Evolutionary conservation across 1,140 invertebrate species (phyloP).

Genomic region (Drosophila arizonae): DNA sequence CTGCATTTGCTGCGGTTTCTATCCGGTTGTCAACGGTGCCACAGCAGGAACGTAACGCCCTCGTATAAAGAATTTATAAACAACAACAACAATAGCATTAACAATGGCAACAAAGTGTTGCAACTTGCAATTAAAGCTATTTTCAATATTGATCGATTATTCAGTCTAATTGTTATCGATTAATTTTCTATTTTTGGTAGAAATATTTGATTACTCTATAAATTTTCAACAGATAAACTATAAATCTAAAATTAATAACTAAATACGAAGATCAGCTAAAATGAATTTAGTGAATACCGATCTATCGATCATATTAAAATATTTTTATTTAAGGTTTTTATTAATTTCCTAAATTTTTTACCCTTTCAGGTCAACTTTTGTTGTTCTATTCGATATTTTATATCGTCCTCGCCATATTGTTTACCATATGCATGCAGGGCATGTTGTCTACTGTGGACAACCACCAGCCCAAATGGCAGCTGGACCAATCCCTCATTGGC

Average conservation of each 20-base stretch:
- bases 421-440: slow-evolving; percentile 91
- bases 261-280: too few species aligned
- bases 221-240: too few species aligned
- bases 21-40: slow-evolving; percentile 23
- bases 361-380: slow-evolving; percentile 87
- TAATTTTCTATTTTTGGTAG: not conserved
- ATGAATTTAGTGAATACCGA: too few species aligned
- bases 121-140: too few species aligned
- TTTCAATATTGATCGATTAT: not conserved
- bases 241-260: too few species aligned
- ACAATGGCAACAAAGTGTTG: not conserved
- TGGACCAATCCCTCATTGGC: slow-evolving; percentile 91
- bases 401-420: slow-evolving; percentile 89
- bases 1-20: slow-evolving; percentile 27
- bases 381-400: slow-evolving; percentile 95
- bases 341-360: not conserved
- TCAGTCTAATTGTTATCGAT: not conserved
- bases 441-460: slow-evolving; percentile 89
- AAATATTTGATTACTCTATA: not conserved
- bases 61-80: not conserved
- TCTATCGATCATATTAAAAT: too few species aligned
- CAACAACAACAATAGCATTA: not conserved
- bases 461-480: slow-evolving; percentile 88
- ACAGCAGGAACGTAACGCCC: slow-evolving; percentile 4
- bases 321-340: too few species aligned